Evolutionary conservation across 2,797 vertebrate genomes (phyloP).

Genomic region (Selene dorsalis): DNA sequence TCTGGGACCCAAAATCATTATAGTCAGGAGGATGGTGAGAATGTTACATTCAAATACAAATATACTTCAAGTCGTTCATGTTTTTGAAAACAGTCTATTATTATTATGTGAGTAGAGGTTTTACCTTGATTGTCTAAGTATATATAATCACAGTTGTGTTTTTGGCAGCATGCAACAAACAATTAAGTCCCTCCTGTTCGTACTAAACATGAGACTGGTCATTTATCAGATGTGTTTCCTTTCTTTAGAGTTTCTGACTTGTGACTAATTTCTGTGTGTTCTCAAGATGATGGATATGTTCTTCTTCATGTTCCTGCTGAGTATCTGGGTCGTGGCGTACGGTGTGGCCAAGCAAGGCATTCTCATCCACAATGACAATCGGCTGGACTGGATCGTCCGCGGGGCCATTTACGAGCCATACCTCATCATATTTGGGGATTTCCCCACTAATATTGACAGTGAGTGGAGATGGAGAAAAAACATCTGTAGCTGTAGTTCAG

Average conservation of each 20-base stretch:
- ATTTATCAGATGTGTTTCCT: neutral
- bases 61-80: neutral
- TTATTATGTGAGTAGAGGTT: neutral
- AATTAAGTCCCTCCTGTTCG: neutral
- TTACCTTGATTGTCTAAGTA: neutral
- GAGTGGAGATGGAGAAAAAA: slow-evolving; percentile 52
- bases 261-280: slow-evolving; percentile 4
- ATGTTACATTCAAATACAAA: neutral
- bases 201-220: neutral
- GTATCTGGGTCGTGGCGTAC: slow-evolving; percentile 96
- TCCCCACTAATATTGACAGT: slow-evolving; percentile 93
- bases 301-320: slow-evolving; percentile 98
- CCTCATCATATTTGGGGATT: slow-evolving; percentile 93
- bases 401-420: slow-evolving; percentile 95
- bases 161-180: too few relatives aligned
- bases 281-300: slow-evolving; percentile 96
- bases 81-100: neutral
- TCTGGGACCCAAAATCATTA: slow-evolving; percentile 98
- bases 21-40: slow-evolving; percentile 94
- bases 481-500: too few relatives aligned
- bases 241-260: neutral
- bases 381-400: slow-evolving; percentile 92
- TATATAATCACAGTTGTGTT: neutral
- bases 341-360: slow-evolving; percentile 97
- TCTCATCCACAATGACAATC: slow-evolving; percentile 92